phyloP scores from a whole-genome alignment of 2,888 invertebrate species.

The Clunio marinus region DNA sequence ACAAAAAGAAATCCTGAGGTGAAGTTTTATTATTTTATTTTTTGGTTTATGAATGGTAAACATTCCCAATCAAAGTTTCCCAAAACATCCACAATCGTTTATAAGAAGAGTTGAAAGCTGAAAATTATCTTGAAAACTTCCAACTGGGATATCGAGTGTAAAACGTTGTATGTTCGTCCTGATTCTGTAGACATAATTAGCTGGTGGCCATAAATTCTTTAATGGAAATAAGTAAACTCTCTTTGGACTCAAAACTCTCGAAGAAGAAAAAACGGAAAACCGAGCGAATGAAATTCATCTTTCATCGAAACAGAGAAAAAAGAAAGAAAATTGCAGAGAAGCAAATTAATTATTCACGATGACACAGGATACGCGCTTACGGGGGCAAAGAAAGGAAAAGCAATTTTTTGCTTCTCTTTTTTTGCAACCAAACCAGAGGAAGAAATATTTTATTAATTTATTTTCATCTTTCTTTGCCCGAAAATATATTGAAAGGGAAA shows the following conservation, averaged over 20 bases:
- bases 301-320: not conserved
- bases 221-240: conserved; percentile 11
- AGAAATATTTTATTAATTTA: conserved; percentile 16
- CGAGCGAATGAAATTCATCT: conserved; percentile 2
- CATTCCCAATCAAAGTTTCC: too few relatives aligned
- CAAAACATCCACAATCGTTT: not conserved
- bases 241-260: not conserved
- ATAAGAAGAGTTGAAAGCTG: too few relatives aligned
- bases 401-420: not conserved
- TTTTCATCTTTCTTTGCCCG: conserved; percentile 10
- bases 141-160: not conserved
- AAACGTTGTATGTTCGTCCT: not conserved
- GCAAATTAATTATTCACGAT: conserved; percentile 38
- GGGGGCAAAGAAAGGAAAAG: not conserved
- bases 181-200: conserved; percentile 24
- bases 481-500: not conserved
- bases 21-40: not conserved
- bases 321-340: conserved; percentile 26
- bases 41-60: not conserved
- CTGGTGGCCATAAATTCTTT: conserved; percentile 29
- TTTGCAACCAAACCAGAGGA: not conserved
- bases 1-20: not conserved
- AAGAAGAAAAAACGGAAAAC: not conserved
- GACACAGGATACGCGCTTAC: conserved; percentile 30
- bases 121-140: too few relatives aligned